Conservation (phyloP, 2,888 invertebrate species). For the Diarsia rubi region DNA sequence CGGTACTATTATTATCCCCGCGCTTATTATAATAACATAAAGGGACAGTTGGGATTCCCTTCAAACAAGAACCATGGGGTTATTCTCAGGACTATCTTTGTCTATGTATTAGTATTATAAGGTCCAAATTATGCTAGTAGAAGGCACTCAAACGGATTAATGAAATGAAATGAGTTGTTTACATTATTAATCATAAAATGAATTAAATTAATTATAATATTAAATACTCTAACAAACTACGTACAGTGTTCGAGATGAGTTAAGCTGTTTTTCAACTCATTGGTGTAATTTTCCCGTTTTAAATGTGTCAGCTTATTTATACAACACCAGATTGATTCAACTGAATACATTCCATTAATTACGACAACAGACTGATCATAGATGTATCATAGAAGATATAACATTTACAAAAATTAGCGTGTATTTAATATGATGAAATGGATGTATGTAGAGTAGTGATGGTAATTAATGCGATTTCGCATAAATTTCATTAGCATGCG, state of each 20-base stretch:
- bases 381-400: constrained; percentile 73
- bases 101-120: constrained; percentile 23
- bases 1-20: constrained; percentile 7
- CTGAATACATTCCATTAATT: constrained; percentile 81
- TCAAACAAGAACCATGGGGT: not conserved
- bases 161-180: constrained; percentile 28
- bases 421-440: constrained; percentile 61
- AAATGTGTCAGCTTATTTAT: constrained; percentile 31
- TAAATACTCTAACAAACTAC: constrained; percentile 1
- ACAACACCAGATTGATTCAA: constrained; percentile 50
- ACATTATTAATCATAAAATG: constrained; percentile 11
- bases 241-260: constrained; percentile 30
- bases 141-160: constrained; percentile 22
- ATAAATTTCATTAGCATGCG: no score
- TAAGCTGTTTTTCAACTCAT: constrained; percentile 25
- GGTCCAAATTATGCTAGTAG: constrained; percentile 3
- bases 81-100: constrained; percentile 10
- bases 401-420: constrained; percentile 65
- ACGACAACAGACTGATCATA: constrained; percentile 81
- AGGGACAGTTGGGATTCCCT: not conserved
- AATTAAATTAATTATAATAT: constrained; percentile 13
- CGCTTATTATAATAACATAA: constrained; percentile 6
- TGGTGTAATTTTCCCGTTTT: constrained; percentile 41
- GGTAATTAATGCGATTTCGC: no score
- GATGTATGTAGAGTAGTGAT: constrained; percentile 55